These are phyloP conservation scores for Dynastes maya DNA, from an alignment of 2,888 invertebrate genomes.

Conservation along the genomic window DNA sequence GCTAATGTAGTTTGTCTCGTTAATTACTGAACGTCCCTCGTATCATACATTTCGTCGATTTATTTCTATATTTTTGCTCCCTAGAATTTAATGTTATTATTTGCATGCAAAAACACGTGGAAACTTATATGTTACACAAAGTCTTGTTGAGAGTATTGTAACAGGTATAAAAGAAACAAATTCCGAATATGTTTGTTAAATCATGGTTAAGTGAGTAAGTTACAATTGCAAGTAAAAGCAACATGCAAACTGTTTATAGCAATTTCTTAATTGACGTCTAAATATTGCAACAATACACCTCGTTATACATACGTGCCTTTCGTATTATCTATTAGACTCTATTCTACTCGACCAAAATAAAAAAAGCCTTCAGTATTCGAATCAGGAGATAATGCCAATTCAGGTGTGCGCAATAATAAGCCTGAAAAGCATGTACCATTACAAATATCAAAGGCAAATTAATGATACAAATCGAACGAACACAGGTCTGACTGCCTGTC, in stretches of 20 bases:
- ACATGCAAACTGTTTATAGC: not conserved
- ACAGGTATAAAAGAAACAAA: too few species aligned
- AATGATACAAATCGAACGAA: constrained; percentile 56
- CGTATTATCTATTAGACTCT: constrained; percentile 2
- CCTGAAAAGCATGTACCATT: constrained; percentile 49
- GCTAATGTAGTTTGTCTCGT: too few species aligned
- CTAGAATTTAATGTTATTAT: too few species aligned
- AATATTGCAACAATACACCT: constrained; percentile 33
- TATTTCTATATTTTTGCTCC: too few species aligned
- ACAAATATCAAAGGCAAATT: constrained; percentile 54
- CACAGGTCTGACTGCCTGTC: constrained; percentile 44
- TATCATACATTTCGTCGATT: too few species aligned
- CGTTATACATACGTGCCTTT: constrained; percentile 16
- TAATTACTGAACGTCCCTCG: too few species aligned
- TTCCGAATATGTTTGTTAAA: too few species aligned
- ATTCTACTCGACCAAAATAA: constrained; percentile 9
- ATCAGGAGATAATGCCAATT: constrained; percentile 47
- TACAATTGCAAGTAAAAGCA: too few species aligned
- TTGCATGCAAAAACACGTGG: too few species aligned
- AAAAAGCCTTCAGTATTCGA: constrained; percentile 14
- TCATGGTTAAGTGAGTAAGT: too few species aligned
- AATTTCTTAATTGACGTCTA: constrained; percentile 32
- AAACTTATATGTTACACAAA: too few species aligned
- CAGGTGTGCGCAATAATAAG: constrained; percentile 49
- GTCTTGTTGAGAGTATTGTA: too few species aligned